A percentile compares a stretch with the other conserved stretches of the same genome.
phyloP scores from a whole-genome alignment of 2,797 vertebrate species.

The Coregonus ussuriensis region DNA sequence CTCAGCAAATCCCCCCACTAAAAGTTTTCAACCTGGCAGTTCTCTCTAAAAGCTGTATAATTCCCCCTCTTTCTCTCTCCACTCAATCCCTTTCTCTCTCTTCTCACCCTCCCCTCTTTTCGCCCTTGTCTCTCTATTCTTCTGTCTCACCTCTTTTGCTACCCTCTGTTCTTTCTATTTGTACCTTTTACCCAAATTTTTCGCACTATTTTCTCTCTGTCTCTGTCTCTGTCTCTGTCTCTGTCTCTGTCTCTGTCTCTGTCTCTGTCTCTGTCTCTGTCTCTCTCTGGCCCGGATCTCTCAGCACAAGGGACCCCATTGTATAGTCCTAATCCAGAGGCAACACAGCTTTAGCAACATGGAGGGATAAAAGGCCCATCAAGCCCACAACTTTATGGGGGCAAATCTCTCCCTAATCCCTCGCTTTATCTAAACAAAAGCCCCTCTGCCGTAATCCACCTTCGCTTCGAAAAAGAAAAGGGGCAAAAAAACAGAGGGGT shows the following conservation, averaged over 20 bases:
- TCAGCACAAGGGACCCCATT: constrained; percentile 93
- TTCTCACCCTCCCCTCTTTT: no score
- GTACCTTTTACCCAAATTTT: constrained; percentile 7
- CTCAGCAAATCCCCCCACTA: constrained; percentile 71
- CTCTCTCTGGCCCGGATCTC: constrained; percentile 84
- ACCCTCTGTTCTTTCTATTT: constrained; percentile 5
- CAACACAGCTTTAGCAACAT: constrained; percentile 95
- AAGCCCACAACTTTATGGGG: constrained; percentile 96
- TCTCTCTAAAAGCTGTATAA: constrained; percentile 73
- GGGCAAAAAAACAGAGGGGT: constrained; percentile 35
- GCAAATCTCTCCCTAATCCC: constrained; percentile 97
- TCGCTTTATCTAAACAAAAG: constrained; percentile 97
- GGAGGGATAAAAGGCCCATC: constrained; percentile 98
- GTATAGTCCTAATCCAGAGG: constrained; percentile 95
- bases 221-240: constrained; percentile 46
- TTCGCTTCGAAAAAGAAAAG: constrained; percentile 69
- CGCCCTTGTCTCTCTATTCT: constrained; percentile 20
- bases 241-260: constrained; percentile 43
- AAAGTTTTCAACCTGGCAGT: constrained; percentile 79
- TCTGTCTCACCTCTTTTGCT: constrained; percentile 6
- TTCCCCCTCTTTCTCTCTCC: constrained; percentile 48
- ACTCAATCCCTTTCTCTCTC: constrained; percentile 48
- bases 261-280: constrained; percentile 37
- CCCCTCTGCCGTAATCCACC: constrained; percentile 80
- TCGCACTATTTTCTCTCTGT: constrained; percentile 2